A percentile compares a stretch with the other conserved stretches of the same genome.
These are phyloP conservation scores for Plebejus anna DNA, from an alignment of 2,888 invertebrate species.

Conservation along the genomic window DNA sequence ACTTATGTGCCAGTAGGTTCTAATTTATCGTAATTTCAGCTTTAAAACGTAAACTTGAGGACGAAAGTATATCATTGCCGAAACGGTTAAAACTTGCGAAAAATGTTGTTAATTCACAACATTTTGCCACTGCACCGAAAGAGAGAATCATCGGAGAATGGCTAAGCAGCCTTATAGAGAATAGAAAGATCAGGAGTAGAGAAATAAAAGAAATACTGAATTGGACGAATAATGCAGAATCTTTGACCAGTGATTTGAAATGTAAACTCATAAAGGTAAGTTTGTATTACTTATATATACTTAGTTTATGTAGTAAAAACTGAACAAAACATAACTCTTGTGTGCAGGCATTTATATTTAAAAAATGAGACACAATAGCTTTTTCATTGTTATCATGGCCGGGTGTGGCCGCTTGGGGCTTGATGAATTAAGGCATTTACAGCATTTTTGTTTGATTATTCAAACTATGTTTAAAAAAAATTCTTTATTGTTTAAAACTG, in stretches of 20 bases:
- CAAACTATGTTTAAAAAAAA: too few species aligned
- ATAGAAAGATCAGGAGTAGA: constrained; percentile 49
- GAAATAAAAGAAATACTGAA: constrained; percentile 57
- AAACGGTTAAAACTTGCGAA: constrained; percentile 78
- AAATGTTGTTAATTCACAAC: constrained; percentile 69
- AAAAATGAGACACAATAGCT: too few species aligned
- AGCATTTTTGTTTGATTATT: too few species aligned
- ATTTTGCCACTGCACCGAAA: constrained; percentile 70
- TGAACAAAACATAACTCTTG: too few species aligned
- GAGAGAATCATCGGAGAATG: constrained; percentile 74
- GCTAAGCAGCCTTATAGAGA: constrained; percentile 56
- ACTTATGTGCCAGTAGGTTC: background rate
- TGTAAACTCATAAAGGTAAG: constrained; percentile 61
- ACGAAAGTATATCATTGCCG: constrained; percentile 60
- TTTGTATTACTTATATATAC: background rate
- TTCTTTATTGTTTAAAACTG: too few species aligned
- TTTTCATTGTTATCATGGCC: too few species aligned
- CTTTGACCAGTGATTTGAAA: constrained; percentile 62
- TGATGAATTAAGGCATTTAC: too few species aligned
- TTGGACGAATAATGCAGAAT: constrained; percentile 56
- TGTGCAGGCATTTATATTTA: too few species aligned
- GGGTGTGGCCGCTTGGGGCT: too few species aligned
- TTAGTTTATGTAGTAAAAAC: background rate
- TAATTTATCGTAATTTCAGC: constrained; percentile 52
- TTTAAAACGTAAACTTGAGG: constrained; percentile 66